These are phyloP conservation scores for Passer domesticus DNA, from an alignment of 2,113 vertebrate species.

Conservation along the genomic window DNA sequence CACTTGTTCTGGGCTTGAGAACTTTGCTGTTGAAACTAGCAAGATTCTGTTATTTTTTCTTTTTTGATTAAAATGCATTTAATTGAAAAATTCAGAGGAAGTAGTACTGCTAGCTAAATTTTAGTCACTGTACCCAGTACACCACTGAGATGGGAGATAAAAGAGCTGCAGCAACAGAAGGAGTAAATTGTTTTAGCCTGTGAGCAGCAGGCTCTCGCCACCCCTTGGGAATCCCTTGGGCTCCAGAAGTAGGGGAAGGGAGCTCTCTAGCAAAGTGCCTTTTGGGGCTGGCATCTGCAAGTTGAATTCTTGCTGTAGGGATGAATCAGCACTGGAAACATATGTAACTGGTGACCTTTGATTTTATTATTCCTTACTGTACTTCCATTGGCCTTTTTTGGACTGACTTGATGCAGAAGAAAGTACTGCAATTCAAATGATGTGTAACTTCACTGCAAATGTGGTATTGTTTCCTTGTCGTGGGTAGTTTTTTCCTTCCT, in stretches of 20 bases:
- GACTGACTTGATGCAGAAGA: background rate
- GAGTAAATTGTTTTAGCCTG: background rate
- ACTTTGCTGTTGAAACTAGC: background rate
- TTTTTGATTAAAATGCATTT: background rate
- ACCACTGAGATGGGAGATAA: background rate
- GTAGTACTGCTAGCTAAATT: background rate
- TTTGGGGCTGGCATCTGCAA: constrained; percentile 9
- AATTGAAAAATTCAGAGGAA: background rate
- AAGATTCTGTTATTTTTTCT: background rate
- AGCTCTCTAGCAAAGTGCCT: background rate
- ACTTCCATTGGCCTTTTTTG: background rate
- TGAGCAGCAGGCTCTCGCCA: background rate
- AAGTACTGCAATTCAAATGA: background rate
- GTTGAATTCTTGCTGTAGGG: constrained; percentile 24
- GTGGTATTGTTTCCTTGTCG: background rate
- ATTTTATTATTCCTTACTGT: constrained; percentile 6
- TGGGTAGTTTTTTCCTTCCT: background rate
- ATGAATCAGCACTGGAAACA: constrained; percentile 10
- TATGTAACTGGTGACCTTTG: background rate
- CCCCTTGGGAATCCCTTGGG: background rate
- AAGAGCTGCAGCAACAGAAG: background rate
- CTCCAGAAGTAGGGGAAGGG: background rate
- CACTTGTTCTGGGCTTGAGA: background rate
- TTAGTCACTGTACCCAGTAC: background rate
- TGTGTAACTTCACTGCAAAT: background rate